Evolutionary conservation across 2,888 invertebrate species (phyloP).

Genomic region (Drosophila falleni): DNA sequence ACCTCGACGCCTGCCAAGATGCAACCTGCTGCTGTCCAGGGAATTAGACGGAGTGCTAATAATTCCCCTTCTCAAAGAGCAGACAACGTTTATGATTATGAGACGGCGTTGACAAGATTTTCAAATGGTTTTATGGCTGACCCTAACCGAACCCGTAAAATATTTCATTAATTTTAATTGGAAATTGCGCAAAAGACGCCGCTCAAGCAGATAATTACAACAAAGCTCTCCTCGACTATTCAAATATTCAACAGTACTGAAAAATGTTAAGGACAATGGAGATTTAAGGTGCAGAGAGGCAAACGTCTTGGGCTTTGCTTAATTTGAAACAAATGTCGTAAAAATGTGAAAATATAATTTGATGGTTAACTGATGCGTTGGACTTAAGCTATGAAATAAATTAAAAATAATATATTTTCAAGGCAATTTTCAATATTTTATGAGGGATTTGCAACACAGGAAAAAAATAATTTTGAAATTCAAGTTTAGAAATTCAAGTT

Average conservation of each 20-base stretch:
- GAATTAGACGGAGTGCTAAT: conserved; percentile 71
- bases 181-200: conserved; percentile 78
- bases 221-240: conserved; percentile 51
- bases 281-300: neutral
- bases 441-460: conserved; percentile 17
- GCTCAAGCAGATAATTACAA: conserved; percentile 81
- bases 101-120: conserved; percentile 79
- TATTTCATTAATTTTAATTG: conserved; percentile 85
- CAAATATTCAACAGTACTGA: conserved; percentile 67
- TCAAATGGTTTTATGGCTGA: conserved; percentile 79
- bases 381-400: conserved; percentile 51
- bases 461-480: neutral
- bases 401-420: conserved; percentile 19
- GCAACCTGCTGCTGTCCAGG: conserved; percentile 30
- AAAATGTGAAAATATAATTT: conserved; percentile 75
- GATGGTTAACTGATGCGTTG: conserved; percentile 75
- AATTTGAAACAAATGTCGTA: conserved; percentile 83
- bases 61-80: conserved; percentile 50
- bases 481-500: neutral
- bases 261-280: conserved; percentile 29
- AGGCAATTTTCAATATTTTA: conserved; percentile 56
- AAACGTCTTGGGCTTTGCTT: conserved; percentile 67
- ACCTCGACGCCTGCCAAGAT: conserved; percentile 35
- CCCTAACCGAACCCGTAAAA: conserved; percentile 62
- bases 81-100: conserved; percentile 72